Conservation (phyloP, 2,797 vertebrate genomes). For the Melanotaenia maccullochi region DNA sequence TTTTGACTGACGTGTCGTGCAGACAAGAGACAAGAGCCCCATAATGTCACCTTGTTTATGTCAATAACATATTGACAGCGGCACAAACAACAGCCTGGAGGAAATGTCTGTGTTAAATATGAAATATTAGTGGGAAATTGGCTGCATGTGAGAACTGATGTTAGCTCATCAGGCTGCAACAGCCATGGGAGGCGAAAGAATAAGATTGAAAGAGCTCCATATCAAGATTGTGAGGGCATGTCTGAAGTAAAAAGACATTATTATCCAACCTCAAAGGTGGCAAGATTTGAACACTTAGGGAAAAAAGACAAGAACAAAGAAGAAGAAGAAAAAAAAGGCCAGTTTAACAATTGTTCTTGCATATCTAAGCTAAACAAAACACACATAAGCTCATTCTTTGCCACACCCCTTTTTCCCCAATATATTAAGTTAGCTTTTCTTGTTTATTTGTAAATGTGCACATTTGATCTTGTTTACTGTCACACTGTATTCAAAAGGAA, state of each 20-base stretch:
- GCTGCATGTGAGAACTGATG: constrained; percentile 16
- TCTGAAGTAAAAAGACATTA: constrained; percentile 48
- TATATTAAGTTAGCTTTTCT: background rate
- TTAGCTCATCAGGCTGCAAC: constrained; percentile 43
- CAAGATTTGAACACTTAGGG: constrained; percentile 34
- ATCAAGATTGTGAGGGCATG: constrained; percentile 35
- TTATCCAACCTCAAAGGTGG: constrained; percentile 44
- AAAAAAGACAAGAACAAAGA: background rate
- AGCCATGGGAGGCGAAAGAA: constrained; percentile 45
- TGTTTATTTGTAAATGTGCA: constrained; percentile 27
- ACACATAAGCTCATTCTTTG: constrained; percentile 1
- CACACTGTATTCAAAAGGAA: constrained; percentile 61
- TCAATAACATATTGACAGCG: constrained; percentile 69
- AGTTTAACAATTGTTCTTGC: constrained; percentile 39
- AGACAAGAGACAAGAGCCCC: constrained; percentile 47
- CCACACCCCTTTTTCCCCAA: background rate
- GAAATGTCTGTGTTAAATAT: constrained; percentile 59
- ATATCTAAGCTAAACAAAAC: constrained; percentile 27
- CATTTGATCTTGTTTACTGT: constrained; percentile 42
- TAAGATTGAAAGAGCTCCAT: constrained; percentile 42
- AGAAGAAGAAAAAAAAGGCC: constrained; percentile 25
- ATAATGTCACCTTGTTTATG: constrained; percentile 67
- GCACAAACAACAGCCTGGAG: constrained; percentile 60
- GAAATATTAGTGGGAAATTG: constrained; percentile 54
- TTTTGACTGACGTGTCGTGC: constrained; percentile 67